Evolutionary conservation across 2,113 vertebrate genomes (phyloP).

Genomic region (Nothocercus julius): DNA sequence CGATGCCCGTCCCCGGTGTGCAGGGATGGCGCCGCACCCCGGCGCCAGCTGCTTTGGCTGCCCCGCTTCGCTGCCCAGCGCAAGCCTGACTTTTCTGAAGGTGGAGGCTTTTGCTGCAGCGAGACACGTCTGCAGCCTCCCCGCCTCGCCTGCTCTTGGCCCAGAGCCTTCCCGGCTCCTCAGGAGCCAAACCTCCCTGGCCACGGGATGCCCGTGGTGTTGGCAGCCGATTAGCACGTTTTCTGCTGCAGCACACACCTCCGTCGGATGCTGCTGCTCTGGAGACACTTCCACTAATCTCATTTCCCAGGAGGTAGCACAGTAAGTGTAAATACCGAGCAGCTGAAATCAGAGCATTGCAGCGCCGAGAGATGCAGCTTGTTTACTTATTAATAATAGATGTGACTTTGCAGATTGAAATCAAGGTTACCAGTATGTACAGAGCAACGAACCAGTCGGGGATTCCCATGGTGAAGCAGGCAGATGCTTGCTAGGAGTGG

Average conservation of each 20-base stretch:
- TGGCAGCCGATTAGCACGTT: background rate
- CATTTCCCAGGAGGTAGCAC: background rate
- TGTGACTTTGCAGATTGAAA: background rate
- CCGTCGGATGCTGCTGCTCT: background rate
- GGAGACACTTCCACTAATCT: background rate
- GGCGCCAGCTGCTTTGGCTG: too few species aligned
- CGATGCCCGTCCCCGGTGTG: too few species aligned
- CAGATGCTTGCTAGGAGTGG: accelerated
- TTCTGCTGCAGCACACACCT: too few species aligned
- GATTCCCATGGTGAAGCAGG: background rate
- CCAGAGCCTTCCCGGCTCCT: background rate
- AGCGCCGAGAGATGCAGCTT: accelerated
- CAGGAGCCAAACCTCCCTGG: background rate
- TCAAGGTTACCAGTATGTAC: background rate
- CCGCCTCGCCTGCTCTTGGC: background rate
- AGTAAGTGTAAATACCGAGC: background rate
- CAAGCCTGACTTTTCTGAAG: too few species aligned
- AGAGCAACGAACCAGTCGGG: background rate
- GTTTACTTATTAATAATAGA: background rate
- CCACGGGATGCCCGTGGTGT: too few species aligned
- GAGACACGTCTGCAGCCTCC: background rate
- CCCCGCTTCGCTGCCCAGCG: too few species aligned
- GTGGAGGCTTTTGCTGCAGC: too few species aligned
- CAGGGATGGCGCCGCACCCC: too few species aligned
- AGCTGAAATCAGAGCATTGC: background rate